Evolutionary conservation across 2,797 vertebrate genomes (phyloP), one percentile per base, ranked within the genome.

Genomic region (Sebastiscus albofasciatus): DNA sequence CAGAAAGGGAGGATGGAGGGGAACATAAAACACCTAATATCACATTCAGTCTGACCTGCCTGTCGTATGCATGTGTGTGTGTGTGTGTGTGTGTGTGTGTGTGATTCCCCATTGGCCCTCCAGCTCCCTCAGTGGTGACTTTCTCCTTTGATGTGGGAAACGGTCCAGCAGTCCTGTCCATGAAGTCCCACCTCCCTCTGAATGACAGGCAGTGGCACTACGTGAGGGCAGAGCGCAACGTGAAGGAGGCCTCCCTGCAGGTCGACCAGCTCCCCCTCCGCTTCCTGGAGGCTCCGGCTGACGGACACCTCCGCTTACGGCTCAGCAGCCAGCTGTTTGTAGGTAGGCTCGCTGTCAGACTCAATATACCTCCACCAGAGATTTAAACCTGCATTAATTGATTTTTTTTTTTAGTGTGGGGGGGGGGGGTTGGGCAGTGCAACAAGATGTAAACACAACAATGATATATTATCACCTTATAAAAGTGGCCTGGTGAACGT

Each of bases 151-250:
- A 99, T 16, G 97, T 97, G 8, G 98, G 98, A 14, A 97, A 97
- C 6, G 97, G 98, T 27, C 97, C 97, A 5, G 85, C 93, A 13
- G 92, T 97, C 64, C 94, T 97, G 56, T 90, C 94, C 0, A 95
- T 98, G 20, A 97, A 97, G 82, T 98, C 98, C 82, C 96, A 96
- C 66, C 90, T 94, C 22, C 89, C 95, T 4, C 92, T 99, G 90
- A 99, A 99, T 77, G 98, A 99, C 95, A 95, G 98, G 65, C 98
- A 99, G 81, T 99, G 98, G 98, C 98, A 99, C 93, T 97, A 96
- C 0, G 74, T 99, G 62, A 94, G 84, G 87, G 97, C 96, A 0
- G 98, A 99, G 91, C 97, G 97, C 60, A 98, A 97, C 77, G 96
- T 97, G 86, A 98, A 97, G 89, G 96, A 98, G 90, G 97, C 97